Base-by-base conservation (phyloP, 2,888 invertebrate species). In the Dolichomitus sp. region DNA sequence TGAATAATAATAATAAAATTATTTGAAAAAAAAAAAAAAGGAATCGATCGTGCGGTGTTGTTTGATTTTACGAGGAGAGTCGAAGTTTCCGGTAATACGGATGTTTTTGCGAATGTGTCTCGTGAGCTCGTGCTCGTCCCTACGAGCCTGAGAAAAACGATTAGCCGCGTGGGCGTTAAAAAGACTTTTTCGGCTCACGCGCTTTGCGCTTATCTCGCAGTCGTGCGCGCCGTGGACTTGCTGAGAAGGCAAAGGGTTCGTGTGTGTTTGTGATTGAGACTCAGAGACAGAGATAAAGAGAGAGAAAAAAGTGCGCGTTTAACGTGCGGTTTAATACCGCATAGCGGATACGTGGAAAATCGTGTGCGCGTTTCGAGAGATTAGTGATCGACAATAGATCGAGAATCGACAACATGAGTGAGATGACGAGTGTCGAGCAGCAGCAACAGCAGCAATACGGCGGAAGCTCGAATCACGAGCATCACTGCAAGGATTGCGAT, bases 401-500 rank as follows among this genome's bases (percentile, higher is more conserved):
- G 45, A 45, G 0, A 42, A 72, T 30, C 86, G 86, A 90, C 91
- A 89, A 90, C 89, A 92, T 92, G 92, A 93, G 92, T 92, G 93
- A 92, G 76, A 91, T 91, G 90, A 90, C 90, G 87, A 92, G 90
- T 87, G 90, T 90, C 48, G 92, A 92, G 93, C 95, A 93, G 93
- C 95, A 94, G 94, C 84, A 80, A 52, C 85, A 85, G 72, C 86
- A 86, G 69, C 81, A 85, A 50, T 80, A 76, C 27, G 88, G 87
- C 45, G 87, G 87, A 17, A 87, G 87, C 66, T 87, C 90, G 48
- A 94, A 92, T 86, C 95, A 95, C 91, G 95, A 96, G 89, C 95
- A 95, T 93, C 96, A 96, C 92, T 97, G 97, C 94, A 96, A 96
- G 94, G 96, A 97, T 93, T 97, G 97, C 94, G 96, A 96, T 90